Evolutionary conservation across 2,888 invertebrate species (phyloP).

Genomic region (Stictocephala bisonia): DNA sequence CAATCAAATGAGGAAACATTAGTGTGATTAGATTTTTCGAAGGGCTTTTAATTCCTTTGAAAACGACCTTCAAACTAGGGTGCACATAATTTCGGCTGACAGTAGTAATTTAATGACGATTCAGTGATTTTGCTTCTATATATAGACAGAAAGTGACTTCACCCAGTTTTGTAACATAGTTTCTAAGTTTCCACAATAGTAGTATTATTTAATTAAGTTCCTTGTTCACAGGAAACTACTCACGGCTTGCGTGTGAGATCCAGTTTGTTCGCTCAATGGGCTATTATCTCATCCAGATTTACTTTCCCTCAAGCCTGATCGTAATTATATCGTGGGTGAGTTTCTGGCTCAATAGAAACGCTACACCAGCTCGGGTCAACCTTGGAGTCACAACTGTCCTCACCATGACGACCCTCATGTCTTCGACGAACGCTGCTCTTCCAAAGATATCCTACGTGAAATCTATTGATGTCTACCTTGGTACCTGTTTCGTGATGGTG

Average conservation of each 20-base stretch:
- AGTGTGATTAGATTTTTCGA: too few species aligned
- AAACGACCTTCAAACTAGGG: too few species aligned
- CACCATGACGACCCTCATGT: slow-evolving; percentile 98
- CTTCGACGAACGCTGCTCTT: slow-evolving; percentile 94
- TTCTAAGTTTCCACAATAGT: too few species aligned
- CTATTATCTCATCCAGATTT: slow-evolving; percentile 98
- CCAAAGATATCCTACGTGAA: slow-evolving; percentile 99
- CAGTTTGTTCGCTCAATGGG: slow-evolving; percentile 98
- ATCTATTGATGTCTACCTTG: slow-evolving; percentile 96
- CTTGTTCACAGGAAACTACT: slow-evolving; percentile 94
- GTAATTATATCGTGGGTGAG: slow-evolving; percentile 98
- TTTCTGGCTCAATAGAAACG: slow-evolving; percentile 96
- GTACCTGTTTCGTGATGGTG: slow-evolving; percentile 99
- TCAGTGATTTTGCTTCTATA: too few species aligned
- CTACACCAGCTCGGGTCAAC: slow-evolving; percentile 93
- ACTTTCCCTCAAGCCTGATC: slow-evolving; percentile 96
- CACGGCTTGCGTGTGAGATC: slow-evolving; percentile 94
- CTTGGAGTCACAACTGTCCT: slow-evolving; percentile 95
- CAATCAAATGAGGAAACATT: too few species aligned
- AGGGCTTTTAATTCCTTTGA: too few species aligned
- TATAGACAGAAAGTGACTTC: too few species aligned
- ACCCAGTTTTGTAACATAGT: too few species aligned
- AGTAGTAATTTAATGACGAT: too few species aligned
- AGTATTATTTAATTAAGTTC: too few species aligned
- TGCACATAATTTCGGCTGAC: too few species aligned